Evolutionary conservation across 2,113 vertebrate species (phyloP).

Genomic region (Sakesphorus luctuosus): DNA sequence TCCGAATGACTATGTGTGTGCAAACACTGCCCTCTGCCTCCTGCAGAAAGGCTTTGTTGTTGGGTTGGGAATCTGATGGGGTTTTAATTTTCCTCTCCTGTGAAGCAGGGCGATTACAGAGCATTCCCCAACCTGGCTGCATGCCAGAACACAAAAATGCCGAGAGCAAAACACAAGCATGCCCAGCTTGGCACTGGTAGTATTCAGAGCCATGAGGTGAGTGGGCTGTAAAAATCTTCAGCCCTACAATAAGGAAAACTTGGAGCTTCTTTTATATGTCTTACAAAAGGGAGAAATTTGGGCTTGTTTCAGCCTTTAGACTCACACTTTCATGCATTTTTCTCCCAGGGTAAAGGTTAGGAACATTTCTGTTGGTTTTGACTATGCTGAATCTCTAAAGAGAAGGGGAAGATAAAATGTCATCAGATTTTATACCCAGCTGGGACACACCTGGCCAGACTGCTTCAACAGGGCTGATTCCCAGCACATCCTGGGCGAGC

Average conservation of each 20-base stretch:
- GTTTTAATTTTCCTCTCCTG: neutral
- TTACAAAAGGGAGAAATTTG: neutral
- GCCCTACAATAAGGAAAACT: neutral
- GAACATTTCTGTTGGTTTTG: neutral
- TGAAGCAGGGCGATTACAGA: neutral
- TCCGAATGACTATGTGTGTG: neutral
- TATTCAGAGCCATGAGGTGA: neutral
- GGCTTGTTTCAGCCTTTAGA: rapidly evolving
- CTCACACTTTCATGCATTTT: neutral
- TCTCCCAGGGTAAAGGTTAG: neutral
- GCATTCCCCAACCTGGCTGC: neutral
- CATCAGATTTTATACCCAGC: neutral
- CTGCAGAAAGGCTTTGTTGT: neutral
- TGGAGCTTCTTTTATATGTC: neutral
- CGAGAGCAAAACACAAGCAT: rapidly evolving
- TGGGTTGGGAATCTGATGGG: neutral
- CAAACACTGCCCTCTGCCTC: constrained; percentile 71
- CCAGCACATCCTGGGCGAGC: neutral
- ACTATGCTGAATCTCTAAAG: neutral
- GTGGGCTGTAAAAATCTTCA: neutral
- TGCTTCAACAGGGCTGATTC: neutral
- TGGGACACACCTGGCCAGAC: neutral
- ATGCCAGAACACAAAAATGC: neutral
- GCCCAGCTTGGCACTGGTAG: neutral
- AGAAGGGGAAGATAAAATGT: neutral